Percentiles rank a stretch among this genome's conserved stretches.
Evolutionary conservation across 1,140 invertebrate genomes (phyloP).

Genomic region (Metaphire vulgaris): DNA sequence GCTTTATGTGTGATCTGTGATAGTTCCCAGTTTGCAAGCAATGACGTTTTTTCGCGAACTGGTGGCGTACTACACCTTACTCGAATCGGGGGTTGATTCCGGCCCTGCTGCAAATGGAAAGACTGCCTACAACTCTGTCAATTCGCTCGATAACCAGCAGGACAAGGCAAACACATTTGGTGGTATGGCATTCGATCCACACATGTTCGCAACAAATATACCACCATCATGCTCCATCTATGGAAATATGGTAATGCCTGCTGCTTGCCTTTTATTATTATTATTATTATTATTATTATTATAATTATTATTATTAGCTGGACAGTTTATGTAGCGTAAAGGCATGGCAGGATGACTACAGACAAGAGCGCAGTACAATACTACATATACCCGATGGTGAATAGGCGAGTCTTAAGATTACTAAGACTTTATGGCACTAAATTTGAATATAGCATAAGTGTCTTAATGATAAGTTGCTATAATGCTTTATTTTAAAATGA

Average conservation of each 20-base stretch:
- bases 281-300: not conserved
- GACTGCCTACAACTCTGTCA: constrained; percentile 7
- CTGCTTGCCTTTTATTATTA: not conserved
- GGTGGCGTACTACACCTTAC: constrained; percentile 15
- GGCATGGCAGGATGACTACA: not conserved
- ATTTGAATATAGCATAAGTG: too few relatives aligned
- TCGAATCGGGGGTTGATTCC: constrained; percentile 9
- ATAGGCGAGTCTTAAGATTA: not conserved
- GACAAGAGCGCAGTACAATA: not conserved
- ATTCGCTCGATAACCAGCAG: not conserved
- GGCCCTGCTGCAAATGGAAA: not conserved
- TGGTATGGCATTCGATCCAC: not conserved
- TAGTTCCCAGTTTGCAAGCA: constrained; percentile 17
- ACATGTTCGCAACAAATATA: constrained; percentile 6
- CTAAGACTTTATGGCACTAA: not conserved
- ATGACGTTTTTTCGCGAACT: constrained; percentile 15
- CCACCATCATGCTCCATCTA: constrained; percentile 6
- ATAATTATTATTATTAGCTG: not conserved
- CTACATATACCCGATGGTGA: not conserved
- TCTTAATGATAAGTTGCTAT: too few relatives aligned
- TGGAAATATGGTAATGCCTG: constrained; percentile 9
- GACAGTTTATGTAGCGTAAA: not conserved
- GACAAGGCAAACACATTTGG: not conserved
- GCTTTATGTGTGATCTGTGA: too few relatives aligned
- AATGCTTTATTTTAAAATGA: too few relatives aligned